Base-by-base conservation (phyloP, 2,797 vertebrate genomes). In the Mergus octosetaceus region DNA sequence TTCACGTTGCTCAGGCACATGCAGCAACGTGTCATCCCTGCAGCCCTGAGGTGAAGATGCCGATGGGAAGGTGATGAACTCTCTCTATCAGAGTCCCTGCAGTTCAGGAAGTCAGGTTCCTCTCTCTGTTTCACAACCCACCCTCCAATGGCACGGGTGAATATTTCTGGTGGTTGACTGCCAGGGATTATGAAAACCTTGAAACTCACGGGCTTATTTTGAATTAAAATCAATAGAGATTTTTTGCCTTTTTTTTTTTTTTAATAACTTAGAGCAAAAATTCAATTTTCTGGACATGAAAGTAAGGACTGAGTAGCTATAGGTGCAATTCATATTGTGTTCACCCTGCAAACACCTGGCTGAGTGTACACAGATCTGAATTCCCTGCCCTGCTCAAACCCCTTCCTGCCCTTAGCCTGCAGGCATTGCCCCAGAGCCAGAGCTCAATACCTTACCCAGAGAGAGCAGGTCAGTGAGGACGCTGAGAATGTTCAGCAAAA, bases 391-490 rank as follows among this genome's bases (percentile, higher is more conserved):
- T 51, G 7, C 7, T 25, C 30, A 34, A 76, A 2, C 6, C n/a
- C 30, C 11, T 72, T 77, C 58, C 54, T 82, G 15, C 2, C 54
- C 54, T 17, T 7, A 36, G 27, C 15, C 25, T 17, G 10, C 17
- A 54, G 53, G 19, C 27, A 56, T 24, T 39, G 5, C 24, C 73
- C 39, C 60, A 70, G n/a, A 71, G 4, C 39, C 60, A 70, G n/a
- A 71, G 4, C 13, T 83, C 64, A 51, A 6, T 90, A 76, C 95
- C 98, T 98, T 97, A 99, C 99, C 99, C 36, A 98, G 97, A 82
- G 99, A 98, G 18, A 99, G 97, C 65, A 99, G 97, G 85, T 99
- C 98, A 68, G 98, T 98, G 43, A 99, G 98, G 84, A 99, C 96
- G 20, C 95, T 97, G 41, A 99, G 98, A 79, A 98, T 98, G 88